Evolutionary conservation across 2,797 vertebrate genomes (phyloP).

Genomic region (Diplodus puntazzo): DNA sequence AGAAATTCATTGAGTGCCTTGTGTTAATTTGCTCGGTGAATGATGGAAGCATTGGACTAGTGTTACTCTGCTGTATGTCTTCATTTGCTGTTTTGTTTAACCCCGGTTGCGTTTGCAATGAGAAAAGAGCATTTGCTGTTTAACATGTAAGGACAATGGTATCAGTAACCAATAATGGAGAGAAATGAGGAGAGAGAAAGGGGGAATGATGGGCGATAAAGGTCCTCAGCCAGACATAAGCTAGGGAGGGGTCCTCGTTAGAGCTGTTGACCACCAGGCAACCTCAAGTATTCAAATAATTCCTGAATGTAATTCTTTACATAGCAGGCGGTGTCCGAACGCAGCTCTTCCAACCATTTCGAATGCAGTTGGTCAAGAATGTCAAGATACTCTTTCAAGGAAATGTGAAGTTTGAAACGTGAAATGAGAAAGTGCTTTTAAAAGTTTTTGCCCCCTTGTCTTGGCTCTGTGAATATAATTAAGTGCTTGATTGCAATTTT

Average conservation of each 20-base stretch:
- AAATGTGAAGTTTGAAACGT: too few species aligned
- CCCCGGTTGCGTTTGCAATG: background rate
- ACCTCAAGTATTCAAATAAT: background rate
- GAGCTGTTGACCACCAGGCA: too few species aligned
- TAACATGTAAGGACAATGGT: background rate
- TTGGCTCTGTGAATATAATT: too few species aligned
- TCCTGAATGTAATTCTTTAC: background rate
- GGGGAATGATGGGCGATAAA: background rate
- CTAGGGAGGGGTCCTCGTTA: background rate
- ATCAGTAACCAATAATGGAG: background rate
- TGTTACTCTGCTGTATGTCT: background rate
- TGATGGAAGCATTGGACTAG: background rate
- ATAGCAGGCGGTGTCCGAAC: background rate
- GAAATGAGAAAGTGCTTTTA: too few species aligned
- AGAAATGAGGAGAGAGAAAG: background rate
- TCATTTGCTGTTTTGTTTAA: background rate
- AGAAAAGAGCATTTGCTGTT: background rate
- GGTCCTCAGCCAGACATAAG: too few species aligned
- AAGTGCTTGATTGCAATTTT: too few species aligned
- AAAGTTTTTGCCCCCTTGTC: too few species aligned
- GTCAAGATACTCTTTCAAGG: background rate
- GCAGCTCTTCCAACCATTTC: fast-evolving
- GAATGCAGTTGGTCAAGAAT: background rate
- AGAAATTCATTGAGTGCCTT: background rate
- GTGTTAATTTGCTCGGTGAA: slow-evolving; percentile 5